phyloP scores from a whole-genome alignment of 2,888 invertebrate genomes.

The Galerucella nymphaeae region DNA sequence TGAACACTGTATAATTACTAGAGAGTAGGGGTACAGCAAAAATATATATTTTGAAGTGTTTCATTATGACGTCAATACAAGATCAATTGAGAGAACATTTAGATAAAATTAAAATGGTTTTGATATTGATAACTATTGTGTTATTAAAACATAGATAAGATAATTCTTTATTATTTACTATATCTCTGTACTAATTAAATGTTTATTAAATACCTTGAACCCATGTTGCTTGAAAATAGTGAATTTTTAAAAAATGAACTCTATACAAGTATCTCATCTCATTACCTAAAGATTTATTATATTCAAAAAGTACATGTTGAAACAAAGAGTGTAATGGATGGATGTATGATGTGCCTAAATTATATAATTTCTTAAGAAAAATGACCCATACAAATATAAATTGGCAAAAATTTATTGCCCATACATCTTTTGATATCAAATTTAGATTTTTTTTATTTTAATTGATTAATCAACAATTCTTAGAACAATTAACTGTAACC shows the following conservation, averaged over 20 bases:
- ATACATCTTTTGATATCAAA: no score
- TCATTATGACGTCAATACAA: not conserved
- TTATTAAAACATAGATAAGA: slow-evolving; percentile 7
- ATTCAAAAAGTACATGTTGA: no score
- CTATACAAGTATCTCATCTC: not conserved
- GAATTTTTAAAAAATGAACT: not conserved
- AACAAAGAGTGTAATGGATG: no score
- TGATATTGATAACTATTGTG: slow-evolving; percentile 5
- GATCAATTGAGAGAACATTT: not conserved
- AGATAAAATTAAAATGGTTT: slow-evolving; percentile 1
- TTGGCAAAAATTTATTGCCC: no score
- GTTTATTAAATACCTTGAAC: not conserved
- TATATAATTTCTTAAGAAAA: no score
- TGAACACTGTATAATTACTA: not conserved
- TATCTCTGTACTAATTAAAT: not conserved
- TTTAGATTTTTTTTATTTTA: no score
- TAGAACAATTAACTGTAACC: no score
- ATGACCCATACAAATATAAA: no score
- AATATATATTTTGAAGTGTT: not conserved
- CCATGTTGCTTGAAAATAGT: not conserved
- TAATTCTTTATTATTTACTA: not conserved
- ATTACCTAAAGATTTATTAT: no score
- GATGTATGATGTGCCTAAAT: no score
- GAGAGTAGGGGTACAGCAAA: no score
- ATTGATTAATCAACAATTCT: no score